Conservation (phyloP, 2,797 vertebrate species). For the Danio jaintianensis region DNA sequence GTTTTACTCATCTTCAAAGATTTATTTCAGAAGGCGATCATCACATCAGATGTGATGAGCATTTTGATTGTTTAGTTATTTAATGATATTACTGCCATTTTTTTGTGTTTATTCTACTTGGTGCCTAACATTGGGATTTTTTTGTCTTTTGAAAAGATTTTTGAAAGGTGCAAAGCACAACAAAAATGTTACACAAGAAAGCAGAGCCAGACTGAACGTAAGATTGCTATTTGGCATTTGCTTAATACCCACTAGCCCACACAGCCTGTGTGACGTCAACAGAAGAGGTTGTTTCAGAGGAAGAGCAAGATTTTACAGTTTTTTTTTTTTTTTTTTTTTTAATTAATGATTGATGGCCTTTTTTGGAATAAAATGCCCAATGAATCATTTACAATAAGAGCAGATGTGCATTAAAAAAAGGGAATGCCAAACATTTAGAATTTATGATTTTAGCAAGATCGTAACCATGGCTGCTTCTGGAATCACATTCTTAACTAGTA, state of each 20-base stretch:
- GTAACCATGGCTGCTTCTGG: too few species aligned
- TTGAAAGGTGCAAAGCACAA: too few species aligned
- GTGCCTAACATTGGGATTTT: background rate
- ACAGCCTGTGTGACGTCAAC: slow-evolving; percentile 4
- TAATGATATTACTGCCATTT: background rate
- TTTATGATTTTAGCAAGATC: background rate
- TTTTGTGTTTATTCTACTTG: background rate
- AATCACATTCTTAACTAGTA: too few species aligned
- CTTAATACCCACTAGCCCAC: background rate
- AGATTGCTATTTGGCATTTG: background rate
- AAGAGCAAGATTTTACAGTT: background rate
- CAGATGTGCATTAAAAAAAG: background rate
- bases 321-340: too few species aligned
- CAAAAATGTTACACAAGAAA: background rate
- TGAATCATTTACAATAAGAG: background rate
- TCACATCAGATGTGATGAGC: background rate
- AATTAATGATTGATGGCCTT: background rate
- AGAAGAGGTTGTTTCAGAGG: background rate
- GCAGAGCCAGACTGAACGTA: background rate
- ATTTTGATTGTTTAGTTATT: background rate
- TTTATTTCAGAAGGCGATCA: background rate
- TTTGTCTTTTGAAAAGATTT: background rate
- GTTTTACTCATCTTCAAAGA: background rate
- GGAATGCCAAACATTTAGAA: background rate
- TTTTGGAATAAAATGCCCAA: background rate